Evolutionary conservation across 2,888 invertebrate species (phyloP).

Genomic region (Beris chalybata): DNA sequence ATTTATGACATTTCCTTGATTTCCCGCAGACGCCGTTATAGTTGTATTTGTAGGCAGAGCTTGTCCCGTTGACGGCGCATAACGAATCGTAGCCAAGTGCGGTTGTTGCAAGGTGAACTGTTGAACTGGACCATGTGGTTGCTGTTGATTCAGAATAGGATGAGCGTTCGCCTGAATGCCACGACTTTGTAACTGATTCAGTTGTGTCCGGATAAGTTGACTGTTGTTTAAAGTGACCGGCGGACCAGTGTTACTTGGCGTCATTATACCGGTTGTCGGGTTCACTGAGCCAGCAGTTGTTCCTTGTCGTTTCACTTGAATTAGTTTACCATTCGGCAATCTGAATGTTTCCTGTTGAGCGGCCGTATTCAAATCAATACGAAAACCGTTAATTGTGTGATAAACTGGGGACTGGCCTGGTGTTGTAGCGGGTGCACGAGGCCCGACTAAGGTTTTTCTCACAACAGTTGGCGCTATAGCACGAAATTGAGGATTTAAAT

Average conservation of each 20-base stretch:
- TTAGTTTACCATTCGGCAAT: conserved; percentile 55
- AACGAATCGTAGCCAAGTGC: conserved; percentile 34
- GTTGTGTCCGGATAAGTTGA: conserved; percentile 23
- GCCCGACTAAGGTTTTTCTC: conserved; percentile 33
- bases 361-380: conserved; percentile 56
- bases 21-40: conserved; percentile 36
- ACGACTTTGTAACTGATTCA: conserved; percentile 28
- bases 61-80: conserved; percentile 28
- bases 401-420: conserved; percentile 49
- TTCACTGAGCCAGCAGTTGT: conserved; percentile 30
- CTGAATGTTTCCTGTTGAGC: conserved; percentile 56
- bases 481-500: conserved; percentile 45
- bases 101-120: conserved; percentile 33
- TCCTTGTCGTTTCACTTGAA: conserved; percentile 55
- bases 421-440: conserved; percentile 38
- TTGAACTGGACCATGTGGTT: conserved; percentile 4
- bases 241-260: conserved; percentile 31
- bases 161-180: not conserved
- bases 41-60: conserved; percentile 19
- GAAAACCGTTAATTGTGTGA: conserved; percentile 55
- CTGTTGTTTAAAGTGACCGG: conserved; percentile 34
- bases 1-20: conserved; percentile 40
- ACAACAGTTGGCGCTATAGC: conserved; percentile 40
- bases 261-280: not conserved
- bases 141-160: conserved; percentile 1